A percentile compares a stretch with the other conserved stretches of the same genome.
Conservation (phyloP, 2,888 invertebrate genomes). For the Formica aserva region DNA sequence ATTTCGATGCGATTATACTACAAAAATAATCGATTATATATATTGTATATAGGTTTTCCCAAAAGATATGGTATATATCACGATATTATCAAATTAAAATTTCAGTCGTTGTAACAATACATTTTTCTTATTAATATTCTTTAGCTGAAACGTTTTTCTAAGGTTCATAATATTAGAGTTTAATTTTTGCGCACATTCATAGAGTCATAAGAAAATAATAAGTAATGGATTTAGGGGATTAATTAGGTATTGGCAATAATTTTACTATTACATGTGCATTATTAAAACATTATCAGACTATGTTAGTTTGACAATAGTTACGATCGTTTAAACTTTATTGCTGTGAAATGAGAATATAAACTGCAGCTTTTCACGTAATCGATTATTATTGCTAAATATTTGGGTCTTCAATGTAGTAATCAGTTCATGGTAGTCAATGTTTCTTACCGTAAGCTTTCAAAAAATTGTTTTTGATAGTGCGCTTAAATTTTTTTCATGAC, state of each 20-base stretch:
- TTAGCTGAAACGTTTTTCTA: neutral
- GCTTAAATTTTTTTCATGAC: slow-evolving; percentile 30
- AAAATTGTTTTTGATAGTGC: slow-evolving; percentile 17
- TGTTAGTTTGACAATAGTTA: slow-evolving; percentile 35
- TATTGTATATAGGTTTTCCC: neutral
- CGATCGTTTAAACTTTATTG: slow-evolving; percentile 8
- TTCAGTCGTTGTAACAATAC: neutral
- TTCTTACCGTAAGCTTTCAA: neutral
- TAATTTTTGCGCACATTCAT: neutral
- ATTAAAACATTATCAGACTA: slow-evolving; percentile 26
- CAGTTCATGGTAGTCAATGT: neutral
- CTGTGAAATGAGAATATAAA: slow-evolving; percentile 45
- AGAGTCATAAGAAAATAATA: slow-evolving; percentile 32
- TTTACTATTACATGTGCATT: slow-evolving; percentile 37
- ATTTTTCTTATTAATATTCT: neutral
- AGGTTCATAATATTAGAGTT: neutral
- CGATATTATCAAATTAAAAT: neutral
- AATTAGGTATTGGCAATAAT: slow-evolving; percentile 43
- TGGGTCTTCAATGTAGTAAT: neutral
- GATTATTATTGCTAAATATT: slow-evolving; percentile 9
- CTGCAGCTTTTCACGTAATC: slow-evolving; percentile 9
- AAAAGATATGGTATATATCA: neutral
- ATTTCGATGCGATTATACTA: slow-evolving; percentile 2
- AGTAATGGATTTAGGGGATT: slow-evolving; percentile 26
- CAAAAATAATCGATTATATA: neutral